Evolutionary conservation across 23 tunicate genomes (phyloP).

Genomic region (Ascidia mentula): DNA sequence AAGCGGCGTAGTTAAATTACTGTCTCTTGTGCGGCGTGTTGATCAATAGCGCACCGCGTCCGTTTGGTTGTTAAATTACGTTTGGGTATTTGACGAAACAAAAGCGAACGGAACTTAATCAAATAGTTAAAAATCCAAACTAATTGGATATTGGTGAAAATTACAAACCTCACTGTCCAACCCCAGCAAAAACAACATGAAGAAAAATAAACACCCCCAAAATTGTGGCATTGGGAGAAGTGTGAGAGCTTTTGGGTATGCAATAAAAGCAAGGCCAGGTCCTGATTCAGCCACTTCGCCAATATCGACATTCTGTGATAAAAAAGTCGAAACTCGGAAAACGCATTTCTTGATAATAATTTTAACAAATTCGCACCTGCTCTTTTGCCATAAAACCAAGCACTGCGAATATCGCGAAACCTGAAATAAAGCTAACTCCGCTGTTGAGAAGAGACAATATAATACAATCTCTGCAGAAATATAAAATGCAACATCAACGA

Average conservation of each 20-base stretch:
- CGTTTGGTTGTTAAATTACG: background rate
- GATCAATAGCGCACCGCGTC: constrained; percentile 1
- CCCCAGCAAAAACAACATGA: constrained; percentile 89
- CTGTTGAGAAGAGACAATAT: constrained; percentile 53
- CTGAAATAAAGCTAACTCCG: constrained; percentile 78
- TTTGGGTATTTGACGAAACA: background rate
- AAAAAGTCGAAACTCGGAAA: background rate
- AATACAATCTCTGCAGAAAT: constrained; percentile 58
- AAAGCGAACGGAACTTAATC: background rate
- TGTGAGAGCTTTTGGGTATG: constrained; percentile 91
- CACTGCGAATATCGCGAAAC: constrained; percentile 79
- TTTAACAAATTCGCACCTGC: constrained; percentile 42
- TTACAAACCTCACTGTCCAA: constrained; percentile 78
- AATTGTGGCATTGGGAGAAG: constrained; percentile 87
- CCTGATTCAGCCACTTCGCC: constrained; percentile 86
- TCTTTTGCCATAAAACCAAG: constrained; percentile 94
- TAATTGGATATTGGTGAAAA: background rate
- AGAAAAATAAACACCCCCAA: constrained; percentile 91
- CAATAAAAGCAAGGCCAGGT: constrained; percentile 93
- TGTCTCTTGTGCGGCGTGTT: constrained; percentile 1
- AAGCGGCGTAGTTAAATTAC: constrained; percentile 1
- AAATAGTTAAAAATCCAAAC: background rate
- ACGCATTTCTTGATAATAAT: background rate
- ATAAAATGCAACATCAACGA: background rate
- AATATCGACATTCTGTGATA: constrained; percentile 42